Conservation (phyloP, 2,888 invertebrate genomes). For the Drymonia ruficornis region DNA sequence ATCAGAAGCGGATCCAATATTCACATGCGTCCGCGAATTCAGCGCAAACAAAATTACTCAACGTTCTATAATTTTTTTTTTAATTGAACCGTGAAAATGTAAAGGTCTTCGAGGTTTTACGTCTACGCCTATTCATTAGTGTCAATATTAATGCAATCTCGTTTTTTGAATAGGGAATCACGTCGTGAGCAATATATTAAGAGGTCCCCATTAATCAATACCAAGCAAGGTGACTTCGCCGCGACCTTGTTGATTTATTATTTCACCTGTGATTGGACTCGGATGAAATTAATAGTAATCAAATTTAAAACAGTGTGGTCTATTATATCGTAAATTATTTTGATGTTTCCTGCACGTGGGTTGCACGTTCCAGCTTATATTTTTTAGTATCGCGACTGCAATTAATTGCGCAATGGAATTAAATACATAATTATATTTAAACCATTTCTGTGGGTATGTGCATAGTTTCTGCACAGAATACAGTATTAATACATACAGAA, state of each 20-base stretch:
- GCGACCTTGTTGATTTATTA: conserved; percentile 56
- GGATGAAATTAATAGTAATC: conserved; percentile 49
- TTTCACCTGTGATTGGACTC: conserved; percentile 43
- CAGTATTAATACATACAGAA: too few species aligned
- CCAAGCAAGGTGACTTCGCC: conserved; percentile 55
- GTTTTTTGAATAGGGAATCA: conserved; percentile 50
- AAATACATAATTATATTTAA: too few species aligned
- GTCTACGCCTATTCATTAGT: conserved; percentile 47
- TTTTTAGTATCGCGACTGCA: conserved; percentile 9
- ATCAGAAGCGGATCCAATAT: conserved; percentile 46
- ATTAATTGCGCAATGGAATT: not conserved
- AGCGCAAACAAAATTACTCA: conserved; percentile 33
- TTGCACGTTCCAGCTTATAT: conserved; percentile 13
- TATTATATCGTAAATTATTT: conserved; percentile 32
- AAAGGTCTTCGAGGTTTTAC: conserved; percentile 31
- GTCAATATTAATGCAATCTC: conserved; percentile 54
- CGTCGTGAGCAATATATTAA: conserved; percentile 54
- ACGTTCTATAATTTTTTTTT: conserved; percentile 26
- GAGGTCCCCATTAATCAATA: conserved; percentile 68
- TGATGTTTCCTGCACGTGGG: conserved; percentile 30
- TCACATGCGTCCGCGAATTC: conserved; percentile 43
- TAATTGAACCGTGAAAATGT: conserved; percentile 25
- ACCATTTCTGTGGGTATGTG: too few species aligned
- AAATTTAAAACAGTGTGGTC: conserved; percentile 37
- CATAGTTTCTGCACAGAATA: too few species aligned